A percentile compares a stretch with the other conserved stretches of the same genome.
phyloP scores from a whole-genome alignment of 2,888 invertebrate genomes.

The Agapetus fuscipes region DNA sequence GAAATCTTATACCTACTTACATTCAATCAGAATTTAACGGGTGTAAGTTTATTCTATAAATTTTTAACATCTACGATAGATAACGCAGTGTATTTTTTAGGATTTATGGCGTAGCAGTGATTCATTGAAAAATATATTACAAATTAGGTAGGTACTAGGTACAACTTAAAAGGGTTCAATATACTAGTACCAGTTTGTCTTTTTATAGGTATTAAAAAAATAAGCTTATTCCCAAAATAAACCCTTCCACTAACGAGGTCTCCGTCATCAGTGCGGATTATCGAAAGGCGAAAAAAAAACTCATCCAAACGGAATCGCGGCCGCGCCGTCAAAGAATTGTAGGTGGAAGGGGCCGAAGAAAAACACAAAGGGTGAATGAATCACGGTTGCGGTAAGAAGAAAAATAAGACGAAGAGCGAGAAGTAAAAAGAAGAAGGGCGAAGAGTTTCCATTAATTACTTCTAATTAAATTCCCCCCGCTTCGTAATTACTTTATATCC shows the following conservation, averaged over 20 bases:
- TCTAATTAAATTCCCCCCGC: conserved; percentile 22
- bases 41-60: too few relatives aligned
- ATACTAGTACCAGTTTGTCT: too few relatives aligned
- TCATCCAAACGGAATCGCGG: conserved; percentile 7
- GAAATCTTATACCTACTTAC: too few relatives aligned
- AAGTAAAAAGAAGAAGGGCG: not conserved
- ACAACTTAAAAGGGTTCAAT: too few relatives aligned
- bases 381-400: conserved; percentile 21
- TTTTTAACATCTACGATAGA: too few relatives aligned
- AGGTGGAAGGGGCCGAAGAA: conserved; percentile 6
- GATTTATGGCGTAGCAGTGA: too few relatives aligned
- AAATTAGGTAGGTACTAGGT: too few relatives aligned
- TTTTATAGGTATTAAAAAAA: too few relatives aligned
- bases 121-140: too few relatives aligned
- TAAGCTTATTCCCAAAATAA: too few relatives aligned
- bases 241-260: not conserved
- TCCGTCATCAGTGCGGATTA: not conserved
- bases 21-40: too few relatives aligned
- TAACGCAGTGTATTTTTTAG: too few relatives aligned
- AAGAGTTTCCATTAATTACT: conserved; percentile 22
- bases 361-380: conserved; percentile 22
- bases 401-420: conserved; percentile 4
- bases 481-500: conserved; percentile 22
- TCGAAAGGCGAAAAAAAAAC: conserved; percentile 10
- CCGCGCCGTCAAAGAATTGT: not conserved